phyloP scores from a whole-genome alignment of 2,888 invertebrate species.

The Rhaphigaster nebulosa region DNA sequence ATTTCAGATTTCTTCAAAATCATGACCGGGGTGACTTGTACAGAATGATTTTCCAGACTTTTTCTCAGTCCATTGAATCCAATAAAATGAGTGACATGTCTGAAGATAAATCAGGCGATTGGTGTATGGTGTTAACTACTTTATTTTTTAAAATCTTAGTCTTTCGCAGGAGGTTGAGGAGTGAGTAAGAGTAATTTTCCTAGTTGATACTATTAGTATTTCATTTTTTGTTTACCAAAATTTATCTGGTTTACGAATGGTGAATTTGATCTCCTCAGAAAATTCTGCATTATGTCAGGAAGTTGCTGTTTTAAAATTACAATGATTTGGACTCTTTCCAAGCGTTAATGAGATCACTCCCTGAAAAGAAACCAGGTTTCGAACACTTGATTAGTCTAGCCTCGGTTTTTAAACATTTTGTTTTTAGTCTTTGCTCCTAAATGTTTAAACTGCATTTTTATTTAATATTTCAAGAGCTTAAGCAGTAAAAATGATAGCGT shows the following conservation, averaged over 20 bases:
- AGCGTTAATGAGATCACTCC: not conserved
- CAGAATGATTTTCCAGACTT: no score
- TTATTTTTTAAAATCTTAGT: no score
- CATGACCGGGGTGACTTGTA: no score
- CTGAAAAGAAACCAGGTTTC: constrained; percentile 8
- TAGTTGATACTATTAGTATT: no score
- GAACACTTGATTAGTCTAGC: constrained; percentile 22
- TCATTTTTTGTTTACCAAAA: not conserved
- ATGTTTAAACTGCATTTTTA: not conserved
- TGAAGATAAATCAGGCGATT: no score
- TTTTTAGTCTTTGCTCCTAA: not conserved
- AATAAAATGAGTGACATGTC: no score
- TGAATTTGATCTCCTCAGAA: not conserved
- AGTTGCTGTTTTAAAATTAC: not conserved
- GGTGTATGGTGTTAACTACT: no score
- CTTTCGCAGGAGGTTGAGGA: no score
- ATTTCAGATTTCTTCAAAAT: no score
- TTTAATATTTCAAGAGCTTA: not conserved
- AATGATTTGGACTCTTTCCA: not conserved
- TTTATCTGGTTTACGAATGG: not conserved
- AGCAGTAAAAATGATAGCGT: not conserved
- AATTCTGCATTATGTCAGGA: not conserved
- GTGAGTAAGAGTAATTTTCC: no score
- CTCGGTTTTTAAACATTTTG: not conserved
- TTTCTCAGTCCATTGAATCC: no score